A percentile compares a stretch with the other conserved stretches of the same genome.
phyloP scores from a whole-genome alignment of 2,888 invertebrate species.

The Belgica antarctica region DNA sequence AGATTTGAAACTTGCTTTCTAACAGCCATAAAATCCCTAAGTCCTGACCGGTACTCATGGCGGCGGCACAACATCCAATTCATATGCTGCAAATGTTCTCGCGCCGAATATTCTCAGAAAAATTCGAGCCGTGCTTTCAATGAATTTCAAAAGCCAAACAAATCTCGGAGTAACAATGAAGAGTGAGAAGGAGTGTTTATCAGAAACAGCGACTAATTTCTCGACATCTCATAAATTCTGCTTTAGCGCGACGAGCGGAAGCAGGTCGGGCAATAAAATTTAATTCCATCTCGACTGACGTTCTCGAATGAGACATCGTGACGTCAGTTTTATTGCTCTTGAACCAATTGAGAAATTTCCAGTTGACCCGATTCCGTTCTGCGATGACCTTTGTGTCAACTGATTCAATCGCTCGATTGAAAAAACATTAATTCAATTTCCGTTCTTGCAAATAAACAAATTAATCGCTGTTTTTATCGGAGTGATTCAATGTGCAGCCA shows the following conservation, averaged over 20 bases:
- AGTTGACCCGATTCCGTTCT: conserved; percentile 13
- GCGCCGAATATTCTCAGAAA: neutral
- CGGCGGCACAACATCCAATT: neutral
- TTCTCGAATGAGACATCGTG: conserved; percentile 17
- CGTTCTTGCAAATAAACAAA: conserved; percentile 23
- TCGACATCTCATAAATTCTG: neutral
- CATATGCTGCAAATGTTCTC: neutral
- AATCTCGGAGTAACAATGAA: no score
- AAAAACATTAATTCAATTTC: conserved; percentile 41
- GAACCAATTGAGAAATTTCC: conserved; percentile 15
- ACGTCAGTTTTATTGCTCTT: neutral
- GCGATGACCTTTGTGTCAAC: neutral
- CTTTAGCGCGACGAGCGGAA: neutral
- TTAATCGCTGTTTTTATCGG: conserved; percentile 20
- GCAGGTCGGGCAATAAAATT: neutral
- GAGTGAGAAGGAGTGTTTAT: neutral
- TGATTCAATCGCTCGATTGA: conserved; percentile 25
- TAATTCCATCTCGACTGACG: conserved; percentile 7
- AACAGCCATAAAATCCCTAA: neutral
- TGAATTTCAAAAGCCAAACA: neutral
- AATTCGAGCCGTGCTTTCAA: conserved; percentile 1
- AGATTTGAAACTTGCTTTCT: neutral
- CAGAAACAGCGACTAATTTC: conserved; percentile 1
- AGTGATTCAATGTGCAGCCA: conserved; percentile 23
- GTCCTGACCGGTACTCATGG: neutral